These are phyloP conservation scores for Zophobas atratus DNA, from an alignment of 1,140 invertebrate species.

Conservation along the genomic window DNA sequence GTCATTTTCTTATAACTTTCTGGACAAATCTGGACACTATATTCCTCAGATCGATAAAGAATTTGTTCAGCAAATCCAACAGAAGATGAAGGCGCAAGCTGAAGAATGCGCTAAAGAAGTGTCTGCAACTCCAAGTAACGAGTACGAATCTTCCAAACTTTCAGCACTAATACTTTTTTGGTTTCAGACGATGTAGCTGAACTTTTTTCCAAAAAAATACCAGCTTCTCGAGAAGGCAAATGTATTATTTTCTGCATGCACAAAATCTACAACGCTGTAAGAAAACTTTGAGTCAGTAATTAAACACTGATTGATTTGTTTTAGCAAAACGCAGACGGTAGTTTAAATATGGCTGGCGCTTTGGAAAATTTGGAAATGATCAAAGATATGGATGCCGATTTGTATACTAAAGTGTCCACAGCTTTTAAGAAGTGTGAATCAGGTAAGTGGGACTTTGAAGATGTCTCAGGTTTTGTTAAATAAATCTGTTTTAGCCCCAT, in stretches of 20 bases:
- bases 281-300: not conserved
- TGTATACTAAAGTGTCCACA: slow-evolving; percentile 44
- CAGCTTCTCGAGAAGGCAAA: slow-evolving; percentile 49
- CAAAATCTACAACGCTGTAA: slow-evolving; percentile 49
- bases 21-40: not conserved
- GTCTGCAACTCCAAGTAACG: slow-evolving; percentile 48
- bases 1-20: not conserved
- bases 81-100: slow-evolving; percentile 48
- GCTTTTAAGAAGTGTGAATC: slow-evolving; percentile 45
- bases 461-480: not conserved
- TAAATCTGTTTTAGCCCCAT: slow-evolving; percentile 11
- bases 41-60: slow-evolving; percentile 48
- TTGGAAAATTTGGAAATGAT: slow-evolving; percentile 35
- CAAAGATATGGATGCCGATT: slow-evolving; percentile 48
- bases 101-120: slow-evolving; percentile 51
- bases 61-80: slow-evolving; percentile 52
- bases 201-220: slow-evolving; percentile 41
- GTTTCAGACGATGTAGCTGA: slow-evolving; percentile 51
- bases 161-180: not conserved
- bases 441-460: slow-evolving; percentile 2
- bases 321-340: slow-evolving; percentile 51
- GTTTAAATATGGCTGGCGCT: slow-evolving; percentile 43
- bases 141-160: not conserved
- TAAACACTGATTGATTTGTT: slow-evolving; percentile 5
- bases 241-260: slow-evolving; percentile 53